Conservation (phyloP, 2,797 vertebrate species). For the Ptychobarbus kaznakovi region DNA sequence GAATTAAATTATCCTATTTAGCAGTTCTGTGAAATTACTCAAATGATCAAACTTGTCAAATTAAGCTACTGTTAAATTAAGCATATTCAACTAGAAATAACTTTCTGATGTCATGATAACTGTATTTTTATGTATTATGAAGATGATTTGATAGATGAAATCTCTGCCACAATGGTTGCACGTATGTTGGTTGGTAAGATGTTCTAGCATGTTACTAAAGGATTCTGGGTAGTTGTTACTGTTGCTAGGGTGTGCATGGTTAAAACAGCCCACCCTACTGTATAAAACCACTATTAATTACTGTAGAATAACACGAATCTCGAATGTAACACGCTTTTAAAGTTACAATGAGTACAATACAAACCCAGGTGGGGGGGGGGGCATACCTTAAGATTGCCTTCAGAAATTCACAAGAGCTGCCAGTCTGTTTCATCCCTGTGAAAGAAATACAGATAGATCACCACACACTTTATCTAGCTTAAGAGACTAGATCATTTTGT, state of each 20-base stretch:
- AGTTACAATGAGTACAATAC: not conserved
- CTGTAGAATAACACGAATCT: not conserved
- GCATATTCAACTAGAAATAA: not conserved
- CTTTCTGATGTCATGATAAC: not conserved
- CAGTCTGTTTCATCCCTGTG: slow-evolving; percentile 63
- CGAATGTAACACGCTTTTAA: not conserved
- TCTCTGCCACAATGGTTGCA: not conserved
- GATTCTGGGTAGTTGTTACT: not conserved
- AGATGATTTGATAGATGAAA: not conserved
- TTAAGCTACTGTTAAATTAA: not conserved
- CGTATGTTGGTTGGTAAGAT: not conserved
- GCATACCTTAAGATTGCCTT: slow-evolving; percentile 70
- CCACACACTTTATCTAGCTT: slow-evolving; percentile 4
- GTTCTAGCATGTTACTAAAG: too few species aligned
- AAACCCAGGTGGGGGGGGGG: not conserved
- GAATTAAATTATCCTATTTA: not conserved
- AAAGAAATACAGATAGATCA: slow-evolving; percentile 37
- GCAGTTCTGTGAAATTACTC: not conserved
- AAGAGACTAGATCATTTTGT: slow-evolving; percentile 2
- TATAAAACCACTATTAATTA: not conserved
- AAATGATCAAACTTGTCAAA: not conserved
- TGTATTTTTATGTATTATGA: not conserved
- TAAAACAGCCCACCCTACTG: not conserved
- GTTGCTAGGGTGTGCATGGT: not conserved
- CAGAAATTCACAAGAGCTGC: slow-evolving; percentile 73